A percentile compares a stretch with the other conserved stretches of the same genome.
Evolutionary conservation across 2,797 vertebrate species (phyloP).

Genomic region (Silurus lanzhouensis): DNA sequence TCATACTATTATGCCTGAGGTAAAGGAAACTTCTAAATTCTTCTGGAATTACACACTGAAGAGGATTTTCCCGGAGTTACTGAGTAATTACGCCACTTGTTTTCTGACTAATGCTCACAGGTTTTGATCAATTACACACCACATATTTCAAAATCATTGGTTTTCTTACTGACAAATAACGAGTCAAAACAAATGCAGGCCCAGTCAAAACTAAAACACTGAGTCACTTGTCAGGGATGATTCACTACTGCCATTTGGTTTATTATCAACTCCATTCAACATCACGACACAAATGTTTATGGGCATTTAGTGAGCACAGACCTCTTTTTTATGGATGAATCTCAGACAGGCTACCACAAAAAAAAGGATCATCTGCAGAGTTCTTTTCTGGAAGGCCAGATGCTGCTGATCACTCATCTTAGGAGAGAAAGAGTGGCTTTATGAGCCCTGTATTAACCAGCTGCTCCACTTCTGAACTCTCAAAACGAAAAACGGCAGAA

Average conservation of each 20-base stretch:
- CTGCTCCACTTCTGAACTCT: conserved; percentile 29
- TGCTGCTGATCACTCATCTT: conserved; percentile 5
- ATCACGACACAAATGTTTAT: neutral
- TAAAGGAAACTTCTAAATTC: neutral
- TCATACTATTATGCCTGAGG: conserved; percentile 17
- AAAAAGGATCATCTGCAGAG: conserved; percentile 15
- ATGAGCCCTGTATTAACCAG: conserved; percentile 31
- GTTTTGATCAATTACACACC: neutral
- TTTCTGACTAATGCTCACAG: neutral
- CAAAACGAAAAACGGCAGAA: conserved; percentile 2
- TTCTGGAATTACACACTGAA: neutral
- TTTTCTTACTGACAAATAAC: conserved; percentile 15
- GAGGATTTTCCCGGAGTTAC: neutral
- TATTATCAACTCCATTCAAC: conserved; percentile 18
- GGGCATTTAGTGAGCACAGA: conserved; percentile 8
- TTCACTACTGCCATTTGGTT: neutral
- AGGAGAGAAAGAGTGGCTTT: conserved; percentile 15
- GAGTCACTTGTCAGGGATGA: conserved; percentile 29
- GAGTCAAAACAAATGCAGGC: conserved; percentile 44
- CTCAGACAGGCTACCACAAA: neutral
- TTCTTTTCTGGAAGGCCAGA: conserved; percentile 4
- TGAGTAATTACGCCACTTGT: neutral
- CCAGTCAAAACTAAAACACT: conserved; percentile 43
- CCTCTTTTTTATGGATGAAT: conserved; percentile 2
- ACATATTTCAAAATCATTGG: neutral